A percentile compares a stretch with the other conserved stretches of the same genome.
These are phyloP conservation scores for Pteruthius melanotis DNA, from an alignment of 2,113 vertebrate genomes.

Conservation along the genomic window DNA sequence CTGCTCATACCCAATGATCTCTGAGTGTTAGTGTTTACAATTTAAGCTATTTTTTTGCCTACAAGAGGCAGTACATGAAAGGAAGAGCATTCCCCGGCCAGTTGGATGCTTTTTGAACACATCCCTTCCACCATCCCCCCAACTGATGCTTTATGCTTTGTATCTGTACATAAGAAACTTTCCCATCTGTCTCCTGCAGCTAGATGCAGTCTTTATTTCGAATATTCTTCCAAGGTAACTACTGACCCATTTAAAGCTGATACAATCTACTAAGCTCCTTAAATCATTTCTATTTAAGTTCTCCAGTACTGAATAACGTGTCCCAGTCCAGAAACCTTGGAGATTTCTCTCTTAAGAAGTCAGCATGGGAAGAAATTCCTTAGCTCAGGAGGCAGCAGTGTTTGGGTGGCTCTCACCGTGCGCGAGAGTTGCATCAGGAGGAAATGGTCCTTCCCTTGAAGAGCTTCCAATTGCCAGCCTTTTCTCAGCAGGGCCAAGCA, in stretches of 20 bases:
- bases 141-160: background rate
- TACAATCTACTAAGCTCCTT: background rate
- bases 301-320: accelerated
- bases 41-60: background rate
- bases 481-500: constrained; percentile 48
- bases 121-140: background rate
- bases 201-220: background rate
- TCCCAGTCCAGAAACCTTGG: background rate
- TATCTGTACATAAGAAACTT: constrained; percentile 14
- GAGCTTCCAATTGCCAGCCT: constrained; percentile 34
- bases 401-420: background rate
- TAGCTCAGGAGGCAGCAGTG: background rate
- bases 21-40: background rate
- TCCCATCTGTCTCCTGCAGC: background rate
- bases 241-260: constrained; percentile 19
- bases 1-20: background rate
- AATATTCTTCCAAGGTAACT: constrained; percentile 10
- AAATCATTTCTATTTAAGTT: constrained; percentile 1
- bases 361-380: background rate
- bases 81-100: background rate
- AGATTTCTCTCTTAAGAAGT: background rate
- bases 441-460: constrained; percentile 32
- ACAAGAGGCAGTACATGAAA: background rate
- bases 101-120: background rate
- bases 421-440: accelerated